A percentile compares a stretch with the other conserved stretches of the same genome.
Conservation (phyloP, 2,797 vertebrate species). For the Phoeniculus purpureus region DNA sequence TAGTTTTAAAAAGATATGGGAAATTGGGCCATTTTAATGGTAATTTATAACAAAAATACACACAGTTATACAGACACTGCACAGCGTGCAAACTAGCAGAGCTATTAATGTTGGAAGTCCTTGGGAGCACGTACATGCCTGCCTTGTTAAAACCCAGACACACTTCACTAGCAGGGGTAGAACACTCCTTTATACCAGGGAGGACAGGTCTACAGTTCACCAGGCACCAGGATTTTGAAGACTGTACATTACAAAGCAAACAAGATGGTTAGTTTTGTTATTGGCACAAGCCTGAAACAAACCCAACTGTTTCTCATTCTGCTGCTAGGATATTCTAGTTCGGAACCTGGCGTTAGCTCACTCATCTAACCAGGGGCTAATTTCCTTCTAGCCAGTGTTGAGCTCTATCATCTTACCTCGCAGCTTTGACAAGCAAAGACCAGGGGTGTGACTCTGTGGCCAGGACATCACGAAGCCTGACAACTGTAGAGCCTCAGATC, state of each 20-base stretch:
- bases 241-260: neutral
- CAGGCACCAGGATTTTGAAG: neutral
- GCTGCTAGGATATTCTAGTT: neutral
- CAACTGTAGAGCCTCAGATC: neutral
- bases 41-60: conserved; percentile 71
- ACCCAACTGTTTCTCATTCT: accelerated
- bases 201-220: neutral
- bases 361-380: neutral
- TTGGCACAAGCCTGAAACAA: neutral
- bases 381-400: neutral
- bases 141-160: neutral
- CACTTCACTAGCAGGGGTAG: neutral
- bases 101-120: conserved; percentile 48
- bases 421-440: neutral
- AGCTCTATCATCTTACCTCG: neutral
- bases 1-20: conserved; percentile 40
- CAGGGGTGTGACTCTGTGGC: neutral
- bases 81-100: conserved; percentile 75
- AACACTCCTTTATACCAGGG: accelerated
- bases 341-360: neutral
- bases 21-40: conserved; percentile 76
- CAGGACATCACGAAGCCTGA: neutral
- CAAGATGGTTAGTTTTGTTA: neutral
- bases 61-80: neutral
- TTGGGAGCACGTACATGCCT: neutral